Conservation (phyloP, 2,888 invertebrate species). For the Spisula subtruncata region DNA sequence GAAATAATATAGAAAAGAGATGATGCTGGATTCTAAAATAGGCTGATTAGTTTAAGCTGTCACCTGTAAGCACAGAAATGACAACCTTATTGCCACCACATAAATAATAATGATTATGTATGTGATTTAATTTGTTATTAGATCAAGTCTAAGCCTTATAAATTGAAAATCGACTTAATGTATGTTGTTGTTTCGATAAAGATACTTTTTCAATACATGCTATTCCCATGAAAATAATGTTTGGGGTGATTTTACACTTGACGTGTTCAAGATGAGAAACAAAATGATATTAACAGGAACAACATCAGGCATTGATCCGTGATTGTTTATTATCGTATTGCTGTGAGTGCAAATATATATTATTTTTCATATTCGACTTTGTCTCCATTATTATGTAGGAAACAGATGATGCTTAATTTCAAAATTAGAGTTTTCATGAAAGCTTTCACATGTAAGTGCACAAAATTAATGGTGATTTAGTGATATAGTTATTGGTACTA, state of each 20-base stretch:
- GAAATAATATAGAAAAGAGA: constrained; percentile 1
- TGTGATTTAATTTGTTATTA: too few relatives aligned
- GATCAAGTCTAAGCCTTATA: neutral
- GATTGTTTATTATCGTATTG: constrained; percentile 1
- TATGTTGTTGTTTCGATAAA: constrained; percentile 1
- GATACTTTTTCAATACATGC: constrained; percentile 1
- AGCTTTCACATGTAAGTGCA: constrained; percentile 1
- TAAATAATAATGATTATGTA: neutral
- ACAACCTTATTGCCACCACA: neutral
- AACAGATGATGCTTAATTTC: too few relatives aligned
- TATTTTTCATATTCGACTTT: too few relatives aligned
- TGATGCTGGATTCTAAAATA: neutral
- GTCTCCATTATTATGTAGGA: too few relatives aligned
- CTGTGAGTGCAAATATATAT: neutral
- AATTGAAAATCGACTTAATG: constrained; percentile 1
- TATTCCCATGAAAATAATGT: constrained; percentile 1
- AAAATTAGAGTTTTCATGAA: neutral
- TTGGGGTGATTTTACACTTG: constrained; percentile 1
- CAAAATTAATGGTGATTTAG: constrained; percentile 1
- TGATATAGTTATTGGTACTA: constrained; percentile 1
- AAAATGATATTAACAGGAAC: constrained; percentile 1
- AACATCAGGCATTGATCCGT: constrained; percentile 1
- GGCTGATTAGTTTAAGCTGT: constrained; percentile 1
- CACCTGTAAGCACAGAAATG: constrained; percentile 1
- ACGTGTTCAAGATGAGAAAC: constrained; percentile 1